Evolutionary conservation across 2,113 vertebrate species (phyloP).

Genomic region (Myanophis thanlyinensis): DNA sequence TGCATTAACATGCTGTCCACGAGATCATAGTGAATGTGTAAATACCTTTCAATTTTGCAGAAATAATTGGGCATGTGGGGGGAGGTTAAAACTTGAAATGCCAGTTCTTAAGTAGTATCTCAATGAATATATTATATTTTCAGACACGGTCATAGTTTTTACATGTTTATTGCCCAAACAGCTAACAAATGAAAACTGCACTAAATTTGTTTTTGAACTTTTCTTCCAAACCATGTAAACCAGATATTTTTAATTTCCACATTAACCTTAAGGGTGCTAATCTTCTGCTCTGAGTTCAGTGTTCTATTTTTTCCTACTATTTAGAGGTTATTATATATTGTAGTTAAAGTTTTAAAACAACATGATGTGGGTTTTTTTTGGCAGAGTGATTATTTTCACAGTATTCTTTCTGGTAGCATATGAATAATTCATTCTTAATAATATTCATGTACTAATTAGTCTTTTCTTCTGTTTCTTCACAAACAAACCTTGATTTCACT

Average conservation of each 20-base stretch:
- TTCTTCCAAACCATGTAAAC: neutral
- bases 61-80: neutral
- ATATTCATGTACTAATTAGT: conserved; percentile 30
- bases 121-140: neutral
- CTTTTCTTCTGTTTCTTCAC: neutral
- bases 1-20: neutral
- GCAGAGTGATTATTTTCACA: neutral
- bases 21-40: neutral
- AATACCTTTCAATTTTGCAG: neutral
- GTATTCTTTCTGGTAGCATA: neutral
- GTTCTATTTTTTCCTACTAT: neutral
- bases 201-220: neutral
- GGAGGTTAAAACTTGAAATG: neutral
- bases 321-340: neutral
- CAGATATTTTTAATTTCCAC: neutral
- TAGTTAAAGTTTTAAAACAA: conserved; percentile 19
- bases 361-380: neutral
- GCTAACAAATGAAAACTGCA: neutral
- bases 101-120: neutral
- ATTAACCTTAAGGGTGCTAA: neutral
- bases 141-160: neutral
- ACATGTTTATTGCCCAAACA: neutral
- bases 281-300: neutral
- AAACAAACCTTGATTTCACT: conserved; percentile 1
- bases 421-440: conserved; percentile 24